Evolutionary conservation across 2,888 invertebrate species (phyloP).

Genomic region (Dryococelus australis): DNA sequence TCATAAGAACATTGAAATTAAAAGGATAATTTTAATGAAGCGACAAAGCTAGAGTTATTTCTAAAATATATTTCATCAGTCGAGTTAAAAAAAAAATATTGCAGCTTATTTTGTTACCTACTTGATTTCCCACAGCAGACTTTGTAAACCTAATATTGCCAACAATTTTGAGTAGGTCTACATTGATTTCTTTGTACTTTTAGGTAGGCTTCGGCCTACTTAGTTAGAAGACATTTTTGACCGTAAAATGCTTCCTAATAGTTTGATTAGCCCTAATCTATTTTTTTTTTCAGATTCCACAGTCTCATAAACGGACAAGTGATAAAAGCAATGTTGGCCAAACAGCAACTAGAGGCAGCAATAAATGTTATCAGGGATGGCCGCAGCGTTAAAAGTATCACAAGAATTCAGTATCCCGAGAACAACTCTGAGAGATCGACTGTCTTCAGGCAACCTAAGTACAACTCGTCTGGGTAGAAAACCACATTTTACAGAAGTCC

Average conservation of each 20-base stretch:
- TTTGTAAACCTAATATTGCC: background rate
- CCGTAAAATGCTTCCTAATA: slow-evolving; percentile 1
- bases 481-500: slow-evolving; percentile 46
- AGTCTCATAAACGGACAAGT: background rate
- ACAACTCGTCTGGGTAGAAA: slow-evolving; percentile 40
- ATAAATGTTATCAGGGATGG: slow-evolving; percentile 19
- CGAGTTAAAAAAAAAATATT: no score
- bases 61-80: no score
- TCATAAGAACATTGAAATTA: no score
- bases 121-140: background rate
- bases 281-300: background rate
- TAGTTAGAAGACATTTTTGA: background rate
- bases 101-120: no score
- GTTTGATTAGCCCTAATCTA: background rate
- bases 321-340: background rate
- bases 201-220: background rate
- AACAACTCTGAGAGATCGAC: slow-evolving; percentile 20
- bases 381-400: slow-evolving; percentile 18
- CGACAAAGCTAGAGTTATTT: no score
- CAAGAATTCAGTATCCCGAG: background rate
- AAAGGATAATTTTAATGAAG: no score
- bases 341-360: slow-evolving; percentile 19
- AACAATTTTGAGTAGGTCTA: background rate
- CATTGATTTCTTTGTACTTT: background rate
- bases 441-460: slow-evolving; percentile 4